A percentile compares a stretch with the other conserved stretches of the same genome.
Conservation (phyloP, 2,888 invertebrate genomes). For the Agriopis leucophaearia region DNA sequence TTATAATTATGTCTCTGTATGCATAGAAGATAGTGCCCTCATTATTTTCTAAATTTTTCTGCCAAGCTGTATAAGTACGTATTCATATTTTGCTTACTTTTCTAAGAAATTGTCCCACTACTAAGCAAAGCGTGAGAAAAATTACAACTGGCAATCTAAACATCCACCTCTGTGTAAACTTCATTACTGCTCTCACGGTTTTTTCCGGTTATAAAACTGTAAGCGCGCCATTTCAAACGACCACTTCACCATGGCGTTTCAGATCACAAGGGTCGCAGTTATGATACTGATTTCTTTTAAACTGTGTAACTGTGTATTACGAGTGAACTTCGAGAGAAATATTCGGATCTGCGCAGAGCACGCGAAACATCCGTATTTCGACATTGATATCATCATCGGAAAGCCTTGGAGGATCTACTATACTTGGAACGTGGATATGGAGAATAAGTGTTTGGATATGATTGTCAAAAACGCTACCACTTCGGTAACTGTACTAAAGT, state of each 20-base stretch:
- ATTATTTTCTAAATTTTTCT: no score
- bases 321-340: constrained; percentile 37
- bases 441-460: constrained; percentile 66
- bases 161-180: constrained; percentile 18
- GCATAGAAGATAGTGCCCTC: no score
- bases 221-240: not conserved
- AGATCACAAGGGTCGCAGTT: constrained; percentile 5
- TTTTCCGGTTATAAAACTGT: constrained; percentile 32
- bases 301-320: constrained; percentile 18
- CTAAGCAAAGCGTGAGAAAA: constrained; percentile 26
- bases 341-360: constrained; percentile 56
- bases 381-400: constrained; percentile 63
- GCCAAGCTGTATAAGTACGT: not conserved
- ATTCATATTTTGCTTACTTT: constrained; percentile 6
- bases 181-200: constrained; percentile 16
- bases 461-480: constrained; percentile 62
- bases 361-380: constrained; percentile 65
- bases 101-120: constrained; percentile 16
- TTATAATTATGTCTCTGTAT: no score
- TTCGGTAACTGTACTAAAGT: constrained; percentile 51
- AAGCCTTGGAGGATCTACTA: constrained; percentile 71
- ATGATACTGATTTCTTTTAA: constrained; percentile 13
- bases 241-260: constrained; percentile 34
- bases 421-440: constrained; percentile 68
- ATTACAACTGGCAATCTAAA: constrained; percentile 14